Conservation (phyloP, 2,797 vertebrate species). For the Antennarius maculatus region DNA sequence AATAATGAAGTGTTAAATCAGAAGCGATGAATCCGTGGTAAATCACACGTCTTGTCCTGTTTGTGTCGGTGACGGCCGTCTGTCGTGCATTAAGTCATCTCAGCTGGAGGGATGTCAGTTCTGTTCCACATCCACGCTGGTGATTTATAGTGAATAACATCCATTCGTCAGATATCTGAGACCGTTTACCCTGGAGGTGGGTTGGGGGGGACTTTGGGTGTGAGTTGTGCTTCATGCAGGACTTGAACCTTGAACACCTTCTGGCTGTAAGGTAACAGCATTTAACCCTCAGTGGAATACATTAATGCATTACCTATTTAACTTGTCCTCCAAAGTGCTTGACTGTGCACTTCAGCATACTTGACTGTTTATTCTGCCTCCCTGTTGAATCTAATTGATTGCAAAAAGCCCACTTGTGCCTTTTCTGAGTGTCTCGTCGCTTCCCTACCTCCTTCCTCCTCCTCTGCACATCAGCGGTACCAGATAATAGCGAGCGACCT, state of each 20-base stretch:
- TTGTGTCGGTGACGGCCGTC: background rate
- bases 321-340: conserved; percentile 30
- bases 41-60: conserved; percentile 5
- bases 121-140: too few relatives aligned
- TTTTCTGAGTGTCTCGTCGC: conserved; percentile 4
- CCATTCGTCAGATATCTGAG: too few relatives aligned
- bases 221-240: too few relatives aligned
- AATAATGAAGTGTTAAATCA: too few relatives aligned
- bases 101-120: background rate
- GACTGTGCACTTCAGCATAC: conserved; percentile 37
- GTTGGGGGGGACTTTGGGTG: too few relatives aligned
- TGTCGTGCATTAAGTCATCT: background rate
- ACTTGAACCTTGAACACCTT: too few relatives aligned
- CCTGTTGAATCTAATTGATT: conserved; percentile 47
- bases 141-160: too few relatives aligned
- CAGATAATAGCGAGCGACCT: conserved; percentile 25
- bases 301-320: conserved; percentile 36
- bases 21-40: background rate
- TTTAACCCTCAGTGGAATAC: conserved; percentile 19
- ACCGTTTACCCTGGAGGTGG: too few relatives aligned
- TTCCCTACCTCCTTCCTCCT: background rate
- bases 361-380: conserved; percentile 32
- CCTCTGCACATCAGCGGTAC: conserved; percentile 15
- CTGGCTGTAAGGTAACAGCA: background rate
- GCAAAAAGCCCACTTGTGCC: conserved; percentile 14